Conservation (phyloP, 2,888 invertebrate species). For the Heteromurus nitidus region DNA sequence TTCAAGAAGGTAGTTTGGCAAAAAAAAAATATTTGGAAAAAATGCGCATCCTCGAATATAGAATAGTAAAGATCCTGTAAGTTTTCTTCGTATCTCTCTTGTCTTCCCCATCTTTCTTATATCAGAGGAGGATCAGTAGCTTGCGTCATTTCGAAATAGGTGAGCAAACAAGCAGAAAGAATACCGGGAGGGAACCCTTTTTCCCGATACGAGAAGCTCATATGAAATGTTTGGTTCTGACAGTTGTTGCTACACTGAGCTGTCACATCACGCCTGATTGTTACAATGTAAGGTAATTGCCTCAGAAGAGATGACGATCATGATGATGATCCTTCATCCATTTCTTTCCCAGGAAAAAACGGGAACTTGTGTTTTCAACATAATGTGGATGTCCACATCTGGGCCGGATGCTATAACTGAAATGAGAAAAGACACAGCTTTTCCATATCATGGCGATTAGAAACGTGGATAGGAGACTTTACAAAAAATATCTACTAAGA, state of each 20-base stretch:
- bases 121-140: neutral
- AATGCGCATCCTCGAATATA: constrained; percentile 16
- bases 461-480: too few species aligned
- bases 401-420: too few species aligned
- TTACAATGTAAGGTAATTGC: constrained; percentile 51
- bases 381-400: too few species aligned
- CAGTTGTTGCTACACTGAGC: constrained; percentile 55
- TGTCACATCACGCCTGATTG: constrained; percentile 54
- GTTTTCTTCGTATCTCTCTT: too few species aligned
- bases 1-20: constrained; percentile 10
- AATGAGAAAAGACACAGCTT: too few species aligned
- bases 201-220: constrained; percentile 20
- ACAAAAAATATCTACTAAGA: too few species aligned
- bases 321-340: constrained; percentile 18
- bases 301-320: constrained; percentile 11
- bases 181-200: constrained; percentile 29
- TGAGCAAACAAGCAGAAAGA: neutral
- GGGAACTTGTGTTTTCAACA: too few species aligned
- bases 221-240: constrained; percentile 49
- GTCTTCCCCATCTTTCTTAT: too few species aligned
- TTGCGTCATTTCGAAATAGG: constrained; percentile 6
- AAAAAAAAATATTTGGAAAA: constrained; percentile 13
- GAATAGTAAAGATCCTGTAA: neutral
- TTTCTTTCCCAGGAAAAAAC: neutral
- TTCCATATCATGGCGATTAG: too few species aligned